Evolutionary conservation across 2,888 invertebrate species (phyloP).

Genomic region (Horisme vitalbata): DNA sequence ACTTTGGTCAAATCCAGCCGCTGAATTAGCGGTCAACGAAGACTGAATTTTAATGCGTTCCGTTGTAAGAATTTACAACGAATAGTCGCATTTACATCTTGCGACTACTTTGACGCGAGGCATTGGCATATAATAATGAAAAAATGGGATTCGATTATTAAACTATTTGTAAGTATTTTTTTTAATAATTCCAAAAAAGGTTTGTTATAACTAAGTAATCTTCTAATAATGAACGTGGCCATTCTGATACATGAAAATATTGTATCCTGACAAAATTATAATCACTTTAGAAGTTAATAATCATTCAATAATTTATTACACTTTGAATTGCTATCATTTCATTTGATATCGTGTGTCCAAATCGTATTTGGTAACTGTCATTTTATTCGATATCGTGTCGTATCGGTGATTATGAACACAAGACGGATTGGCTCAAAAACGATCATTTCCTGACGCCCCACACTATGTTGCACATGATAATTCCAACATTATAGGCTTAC

Average conservation of each 20-base stretch:
- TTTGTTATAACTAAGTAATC: too few species aligned
- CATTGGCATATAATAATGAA: too few species aligned
- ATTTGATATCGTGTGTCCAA: not conserved
- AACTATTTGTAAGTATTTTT: too few species aligned
- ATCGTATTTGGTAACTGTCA: not conserved
- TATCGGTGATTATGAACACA: slow-evolving; percentile 11
- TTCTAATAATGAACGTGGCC: too few species aligned
- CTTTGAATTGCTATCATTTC: not conserved
- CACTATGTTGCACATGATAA: slow-evolving; percentile 56
- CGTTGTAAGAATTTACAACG: slow-evolving; percentile 22
- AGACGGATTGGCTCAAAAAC: slow-evolving; percentile 44
- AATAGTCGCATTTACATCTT: slow-evolving; percentile 16
- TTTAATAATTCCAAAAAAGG: too few species aligned
- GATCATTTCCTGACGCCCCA: slow-evolving; percentile 54
- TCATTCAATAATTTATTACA: too few species aligned
- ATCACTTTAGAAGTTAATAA: too few species aligned
- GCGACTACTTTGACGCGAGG: not conserved
- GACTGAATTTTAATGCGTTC: slow-evolving; percentile 26
- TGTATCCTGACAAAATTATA: too few species aligned
- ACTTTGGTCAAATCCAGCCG: slow-evolving; percentile 38
- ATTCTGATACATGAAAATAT: too few species aligned
- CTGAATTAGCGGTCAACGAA: slow-evolving; percentile 27
- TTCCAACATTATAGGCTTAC: slow-evolving; percentile 36
- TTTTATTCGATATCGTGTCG: not conserved
- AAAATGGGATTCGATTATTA: too few species aligned